Evolutionary conservation across 2,113 vertebrate species (phyloP), one percentile per base, ranked within the genome.

Genomic region (Eonycteris spelaea): DNA sequence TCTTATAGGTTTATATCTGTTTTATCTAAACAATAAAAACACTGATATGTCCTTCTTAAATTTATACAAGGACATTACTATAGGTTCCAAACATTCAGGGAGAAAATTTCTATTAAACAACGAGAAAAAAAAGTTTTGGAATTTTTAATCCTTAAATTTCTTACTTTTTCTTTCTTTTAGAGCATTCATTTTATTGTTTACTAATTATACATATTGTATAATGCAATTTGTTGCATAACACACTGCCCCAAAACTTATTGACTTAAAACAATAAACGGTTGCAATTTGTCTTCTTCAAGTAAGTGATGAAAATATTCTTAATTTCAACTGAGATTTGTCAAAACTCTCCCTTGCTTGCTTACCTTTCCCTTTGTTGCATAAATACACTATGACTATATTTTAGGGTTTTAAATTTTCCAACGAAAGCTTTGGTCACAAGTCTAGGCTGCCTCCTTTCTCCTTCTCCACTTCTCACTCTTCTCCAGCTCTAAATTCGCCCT

Each of bases 131-230:
- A 2, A 3, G 2, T 35, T 83, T 14, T 95, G 55, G 26, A 73
- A 9, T 85, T 80, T 87, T 96, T 59, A 78, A 48, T 94, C 78
- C 89, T 53, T 70, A 13, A 4, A 65, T 86, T 95, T 77, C 86
- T 96, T 68, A n/a, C 21, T 38, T 86, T 90, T 22, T 90, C 26
- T 7, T 85, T 84, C 45, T 95, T 97, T 87, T 94, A 87, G 96
- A 26, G 28, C 10, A 55, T 33, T 61, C 96, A 12, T 7, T 87
- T 86, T 74, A 74, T 55, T 43, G 2, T 40, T 43, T 82, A 91
- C 48, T 48, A 67, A 18, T 63, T 63, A 63, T 67, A 22, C 12
- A n/a, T 85, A 13, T 15, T 24, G 5, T 43, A 35, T 55, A 85
- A 75, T 53, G 89, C 2, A 0, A 75, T 92, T 48, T 95, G 51